Evolutionary conservation across 1,140 invertebrate genomes (phyloP).

Genomic region (Psilanteris sp.): DNA sequence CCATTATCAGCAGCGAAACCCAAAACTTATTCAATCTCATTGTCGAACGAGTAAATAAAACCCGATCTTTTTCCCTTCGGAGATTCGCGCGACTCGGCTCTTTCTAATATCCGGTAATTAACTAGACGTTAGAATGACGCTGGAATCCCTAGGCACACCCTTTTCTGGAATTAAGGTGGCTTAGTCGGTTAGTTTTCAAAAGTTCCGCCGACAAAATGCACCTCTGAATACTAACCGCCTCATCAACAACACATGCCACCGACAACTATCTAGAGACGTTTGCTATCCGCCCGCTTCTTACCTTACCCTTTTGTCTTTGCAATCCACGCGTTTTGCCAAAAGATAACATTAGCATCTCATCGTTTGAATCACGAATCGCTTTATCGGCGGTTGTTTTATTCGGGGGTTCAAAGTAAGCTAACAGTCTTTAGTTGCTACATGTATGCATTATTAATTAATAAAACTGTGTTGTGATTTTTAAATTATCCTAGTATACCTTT

Average conservation of each 20-base stretch:
- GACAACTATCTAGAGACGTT: slow-evolving; percentile 70
- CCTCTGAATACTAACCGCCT: slow-evolving; percentile 79
- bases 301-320: slow-evolving; percentile 58
- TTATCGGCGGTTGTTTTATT: no score
- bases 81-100: slow-evolving; percentile 54
- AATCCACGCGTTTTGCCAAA: slow-evolving; percentile 49
- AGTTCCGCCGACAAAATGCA: slow-evolving; percentile 73
- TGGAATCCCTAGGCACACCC: slow-evolving; percentile 71
- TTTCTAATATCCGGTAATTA: slow-evolving; percentile 78
- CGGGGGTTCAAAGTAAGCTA: no score
- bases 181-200: slow-evolving; percentile 79
- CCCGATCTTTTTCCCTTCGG: slow-evolving; percentile 39
- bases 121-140: slow-evolving; percentile 75
- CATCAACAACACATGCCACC: slow-evolving; percentile 79
- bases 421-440: no score
- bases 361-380: slow-evolving; percentile 74
- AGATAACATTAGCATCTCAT: slow-evolving; percentile 67
- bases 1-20: slow-evolving; percentile 19
- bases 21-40: slow-evolving; percentile 57
- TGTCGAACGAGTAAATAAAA: slow-evolving; percentile 53
- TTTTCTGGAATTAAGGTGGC: slow-evolving; percentile 79
- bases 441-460: no score
- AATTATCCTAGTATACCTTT: no score
- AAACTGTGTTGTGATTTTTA: no score
- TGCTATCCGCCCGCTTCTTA: slow-evolving; percentile 63